Evolutionary conservation across 2,797 vertebrate genomes (phyloP), one percentile per base, ranked within the genome.

Genomic region (Sebastolobus alascanus): DNA sequence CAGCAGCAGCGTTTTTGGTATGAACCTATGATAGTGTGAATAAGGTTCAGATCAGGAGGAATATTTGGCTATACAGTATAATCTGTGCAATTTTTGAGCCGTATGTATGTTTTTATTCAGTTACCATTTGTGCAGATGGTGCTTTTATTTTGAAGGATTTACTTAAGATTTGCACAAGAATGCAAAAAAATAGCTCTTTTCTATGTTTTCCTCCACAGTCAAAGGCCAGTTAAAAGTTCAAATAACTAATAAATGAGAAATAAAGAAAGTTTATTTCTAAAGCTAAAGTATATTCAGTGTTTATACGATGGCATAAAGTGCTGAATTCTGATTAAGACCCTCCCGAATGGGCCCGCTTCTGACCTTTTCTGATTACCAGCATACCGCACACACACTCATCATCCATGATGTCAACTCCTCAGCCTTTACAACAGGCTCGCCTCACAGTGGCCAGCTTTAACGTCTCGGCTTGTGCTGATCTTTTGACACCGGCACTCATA

Each of bases 401-500:
- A 73, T 75, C 58, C 25, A 14, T 72, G 66, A 76, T 79, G 70
- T 77, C 25, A 75, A n/a, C 43, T 33, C 67, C 27, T 71, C 52
- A 43, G 56, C 38, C 22, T 69, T 75, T 46, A 75, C 65, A 83
- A 38, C 80, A 40, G 66, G 33, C 67, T 59, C 1, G 5, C 67
- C 67, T 71, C 40, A 40, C 61, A 46, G 74, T 52, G 59, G 60
- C 75, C 58, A 11, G 38, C 69, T 77, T 71, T 71, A 88, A 84
- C 25, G 14, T 85, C 54, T 88, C 25, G 22, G 68, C 73, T 58
- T 83, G 65, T 80, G 87, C 68, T 85, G 85, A 84, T 90, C 83
- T 75, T 83, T 84, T 88, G 84, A 84, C 89, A 89, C 70, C 63
- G 52, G 79, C 59, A 3, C 75, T 82, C 33, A 11, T 74, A 88